Conservation (phyloP, 2,113 vertebrate genomes). For the Marcusenius ussheri region DNA sequence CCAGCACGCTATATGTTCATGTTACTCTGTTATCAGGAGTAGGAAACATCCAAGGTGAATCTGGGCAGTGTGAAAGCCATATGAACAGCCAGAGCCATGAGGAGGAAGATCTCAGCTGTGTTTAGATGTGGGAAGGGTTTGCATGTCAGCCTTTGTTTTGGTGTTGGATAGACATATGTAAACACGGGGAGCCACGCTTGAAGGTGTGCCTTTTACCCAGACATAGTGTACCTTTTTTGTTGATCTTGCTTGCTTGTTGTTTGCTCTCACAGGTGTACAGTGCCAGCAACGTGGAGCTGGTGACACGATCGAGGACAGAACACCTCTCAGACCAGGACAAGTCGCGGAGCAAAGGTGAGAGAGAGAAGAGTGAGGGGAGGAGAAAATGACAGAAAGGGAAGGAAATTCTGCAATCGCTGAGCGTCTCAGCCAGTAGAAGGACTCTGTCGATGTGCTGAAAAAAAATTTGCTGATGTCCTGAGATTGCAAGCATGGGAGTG, state of each 20-base stretch:
- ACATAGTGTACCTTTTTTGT: not conserved
- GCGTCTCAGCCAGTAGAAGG: not conserved
- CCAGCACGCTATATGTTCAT: not conserved
- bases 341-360: constrained; percentile 63
- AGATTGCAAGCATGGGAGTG: not conserved
- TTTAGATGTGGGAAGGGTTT: not conserved
- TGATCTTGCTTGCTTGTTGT: not conserved
- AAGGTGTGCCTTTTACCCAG: not conserved
- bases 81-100: not conserved
- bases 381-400: not conserved
- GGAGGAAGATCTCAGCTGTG: not conserved
- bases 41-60: not conserved
- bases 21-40: not conserved
- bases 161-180: not conserved
- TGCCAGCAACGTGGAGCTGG: constrained; percentile 68
- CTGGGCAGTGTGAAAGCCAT: not conserved
- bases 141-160: not conserved
- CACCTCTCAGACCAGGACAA: constrained; percentile 74
- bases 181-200: not conserved
- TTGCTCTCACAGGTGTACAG: constrained; percentile 60
- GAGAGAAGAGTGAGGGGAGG: not conserved
- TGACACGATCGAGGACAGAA: constrained; percentile 68
- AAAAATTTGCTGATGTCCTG: not conserved
- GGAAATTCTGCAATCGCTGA: not conserved
- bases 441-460: not conserved